Evolutionary conservation across 1,140 invertebrate species (phyloP).

Genomic region (Cardiocondyla obscurior): DNA sequence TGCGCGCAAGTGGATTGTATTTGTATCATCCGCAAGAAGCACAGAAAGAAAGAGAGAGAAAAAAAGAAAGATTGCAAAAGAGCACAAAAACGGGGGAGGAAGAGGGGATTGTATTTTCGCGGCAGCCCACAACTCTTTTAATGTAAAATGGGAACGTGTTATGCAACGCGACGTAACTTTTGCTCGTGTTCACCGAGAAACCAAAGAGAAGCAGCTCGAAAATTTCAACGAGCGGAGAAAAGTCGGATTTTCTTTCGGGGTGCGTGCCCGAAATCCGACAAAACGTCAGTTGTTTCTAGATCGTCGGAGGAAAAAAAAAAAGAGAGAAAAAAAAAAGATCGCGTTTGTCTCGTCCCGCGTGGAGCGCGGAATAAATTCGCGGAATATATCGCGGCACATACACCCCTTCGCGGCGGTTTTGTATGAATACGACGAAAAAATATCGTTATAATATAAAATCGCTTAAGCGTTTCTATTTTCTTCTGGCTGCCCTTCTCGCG

Average conservation of each 20-base stretch:
- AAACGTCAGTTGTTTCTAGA: slow-evolving; percentile 2
- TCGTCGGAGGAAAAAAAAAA: background rate
- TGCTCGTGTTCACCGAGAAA: background rate
- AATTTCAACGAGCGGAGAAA: slow-evolving; percentile 15
- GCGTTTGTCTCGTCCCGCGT: background rate
- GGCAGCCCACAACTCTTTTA: slow-evolving; percentile 22
- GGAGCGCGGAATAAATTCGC: background rate
- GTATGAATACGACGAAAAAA: slow-evolving; percentile 24
- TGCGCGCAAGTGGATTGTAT: slow-evolving; percentile 16
- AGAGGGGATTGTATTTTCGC: slow-evolving; percentile 54
- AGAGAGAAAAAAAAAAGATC: too few relatives aligned
- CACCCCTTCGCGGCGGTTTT: background rate
- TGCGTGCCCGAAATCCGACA: slow-evolving; percentile 2
- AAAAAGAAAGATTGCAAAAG: background rate
- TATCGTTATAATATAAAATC: background rate
- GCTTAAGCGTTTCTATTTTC: slow-evolving; percentile 4
- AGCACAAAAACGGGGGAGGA: background rate
- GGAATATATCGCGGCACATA: background rate
- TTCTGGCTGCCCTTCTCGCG: background rate
- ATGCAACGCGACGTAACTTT: slow-evolving; percentile 5
- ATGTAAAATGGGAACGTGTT: slow-evolving; percentile 30
- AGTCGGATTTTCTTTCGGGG: slow-evolving; percentile 3
- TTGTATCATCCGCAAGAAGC: slow-evolving; percentile 26
- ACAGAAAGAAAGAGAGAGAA: background rate
- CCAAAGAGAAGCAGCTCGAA: background rate